A percentile compares a stretch with the other conserved stretches of the same genome.
These are phyloP conservation scores for Pseudachorutes palmiensis DNA, from an alignment of 1,140 invertebrate species.

Conservation along the genomic window DNA sequence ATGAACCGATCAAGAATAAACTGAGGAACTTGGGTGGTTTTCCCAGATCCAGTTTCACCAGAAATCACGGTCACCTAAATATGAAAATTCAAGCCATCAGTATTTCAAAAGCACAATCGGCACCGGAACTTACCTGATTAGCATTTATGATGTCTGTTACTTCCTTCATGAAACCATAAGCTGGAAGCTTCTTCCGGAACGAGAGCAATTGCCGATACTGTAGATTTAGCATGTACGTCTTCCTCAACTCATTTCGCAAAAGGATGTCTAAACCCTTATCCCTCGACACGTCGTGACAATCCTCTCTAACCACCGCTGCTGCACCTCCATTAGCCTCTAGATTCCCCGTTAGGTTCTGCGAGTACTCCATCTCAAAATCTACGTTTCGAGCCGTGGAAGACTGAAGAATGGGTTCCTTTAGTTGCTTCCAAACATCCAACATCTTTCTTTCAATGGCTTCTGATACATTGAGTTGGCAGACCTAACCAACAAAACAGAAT, in stretches of 20 bases:
- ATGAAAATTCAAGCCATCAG: neutral
- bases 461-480: neutral
- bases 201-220: constrained; percentile 28
- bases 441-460: neutral
- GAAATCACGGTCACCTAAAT: constrained; percentile 41
- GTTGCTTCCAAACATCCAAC: neutral
- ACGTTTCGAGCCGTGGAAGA: neutral
- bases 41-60: constrained; percentile 53
- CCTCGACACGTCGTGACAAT: too few relatives aligned
- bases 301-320: neutral
- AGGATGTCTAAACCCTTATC: too few relatives aligned
- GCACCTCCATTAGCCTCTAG: neutral
- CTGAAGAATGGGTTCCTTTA: neutral
- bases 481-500: too few relatives aligned
- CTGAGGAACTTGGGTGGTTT: constrained; percentile 74
- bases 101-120: neutral
- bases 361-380: neutral
- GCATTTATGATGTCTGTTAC: constrained; percentile 39
- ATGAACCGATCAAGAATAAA: constrained; percentile 77
- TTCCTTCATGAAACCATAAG: constrained; percentile 39
- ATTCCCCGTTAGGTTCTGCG: neutral
- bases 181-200: constrained; percentile 41
- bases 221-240: neutral
- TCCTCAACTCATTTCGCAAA: neutral
- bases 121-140: constrained; percentile 39